Percentiles rank a stretch among this genome's conserved stretches.
Conservation (phyloP, 2,797 vertebrate species). For the Microctenopoma steveboyesi region DNA sequence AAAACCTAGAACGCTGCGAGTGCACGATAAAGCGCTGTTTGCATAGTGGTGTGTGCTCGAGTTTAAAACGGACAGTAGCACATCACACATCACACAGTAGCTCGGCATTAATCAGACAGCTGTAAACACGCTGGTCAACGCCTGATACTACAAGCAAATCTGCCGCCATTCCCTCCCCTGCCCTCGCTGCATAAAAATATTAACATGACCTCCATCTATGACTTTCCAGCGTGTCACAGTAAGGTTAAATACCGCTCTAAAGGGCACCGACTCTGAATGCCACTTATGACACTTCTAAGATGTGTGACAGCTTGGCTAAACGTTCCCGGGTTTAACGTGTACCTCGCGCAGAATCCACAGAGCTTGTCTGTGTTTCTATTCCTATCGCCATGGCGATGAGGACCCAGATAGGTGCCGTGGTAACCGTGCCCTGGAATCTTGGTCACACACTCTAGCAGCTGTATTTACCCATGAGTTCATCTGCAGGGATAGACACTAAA, state of each 20-base stretch:
- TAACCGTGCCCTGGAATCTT: constrained; percentile 60
- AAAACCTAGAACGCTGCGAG: constrained; percentile 11
- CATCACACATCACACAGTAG: constrained; percentile 20
- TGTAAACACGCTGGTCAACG: constrained; percentile 49
- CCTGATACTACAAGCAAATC: constrained; percentile 2
- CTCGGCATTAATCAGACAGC: constrained; percentile 44
- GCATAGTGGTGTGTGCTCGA: constrained; percentile 21
- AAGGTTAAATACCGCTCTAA: constrained; percentile 61
- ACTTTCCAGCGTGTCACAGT: constrained; percentile 35
- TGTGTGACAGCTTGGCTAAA: constrained; percentile 51
- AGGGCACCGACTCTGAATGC: constrained; percentile 40
- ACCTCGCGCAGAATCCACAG: constrained; percentile 11
- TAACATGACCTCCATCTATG: constrained; percentile 39
- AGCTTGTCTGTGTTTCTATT: constrained; percentile 60
- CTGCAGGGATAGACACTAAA: constrained; percentile 59
- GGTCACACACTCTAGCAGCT: constrained; percentile 61
- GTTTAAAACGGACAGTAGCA: constrained; percentile 9
- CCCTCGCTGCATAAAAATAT: constrained; percentile 51
- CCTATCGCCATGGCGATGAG: constrained; percentile 50
- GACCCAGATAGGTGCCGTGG: constrained; percentile 64
- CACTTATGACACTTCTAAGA: constrained; percentile 38
- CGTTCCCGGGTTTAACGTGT: constrained; percentile 14
- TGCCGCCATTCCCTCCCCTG: neutral
- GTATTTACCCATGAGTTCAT: constrained; percentile 77
- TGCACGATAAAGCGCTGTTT: constrained; percentile 16